Base-by-base conservation (phyloP, 2,113 vertebrate species). In the Hydrochoerus hydrochaeris region DNA sequence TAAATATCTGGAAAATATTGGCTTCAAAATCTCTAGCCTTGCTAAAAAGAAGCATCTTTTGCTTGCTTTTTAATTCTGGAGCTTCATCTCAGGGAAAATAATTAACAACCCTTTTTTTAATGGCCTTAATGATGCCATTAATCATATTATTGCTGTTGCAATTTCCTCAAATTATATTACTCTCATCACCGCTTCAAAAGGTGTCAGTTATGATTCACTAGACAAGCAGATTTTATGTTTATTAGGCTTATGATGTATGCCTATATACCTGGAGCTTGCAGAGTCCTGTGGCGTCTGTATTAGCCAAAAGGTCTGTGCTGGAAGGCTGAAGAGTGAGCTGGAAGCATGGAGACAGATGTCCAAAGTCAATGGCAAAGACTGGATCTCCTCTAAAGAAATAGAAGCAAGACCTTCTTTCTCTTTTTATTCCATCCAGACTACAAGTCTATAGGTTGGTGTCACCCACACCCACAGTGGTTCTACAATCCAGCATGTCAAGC, bases 141-240 rank as follows among this genome's bases (percentile, higher is more conserved):
- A 9, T 89, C 22, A 49, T 92, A 92, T 96, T 78, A 35, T 63
- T 69, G 26, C 58, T 30, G 0, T 96, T 63, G 63, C 38, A 65
- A 7, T 35, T 41, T 20, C 88, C 52, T 95, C 44, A 85, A 88
- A 91, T 87, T 96, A 84, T 80, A 92, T 86, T 89, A 57, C 3
- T 91, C 5, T 95, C 11, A 95, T 44, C 57, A 58, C 28, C 90
- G 44, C 91, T 75, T 97, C 46, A 96, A 90, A 94, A 87, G 73
- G 44, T 75, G 28, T 26, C 38, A 75, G 41, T 44, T 44, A 75
- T 3, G 38, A 41, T 75, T 75, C 38, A 44, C 38, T 26, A 75
- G 11, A 75, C 22, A 22, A 75, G 44, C 41, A 44, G 10, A 75
- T 44, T 44, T 44, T 41, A 75, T 75, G 1, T 44, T 9, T 75